Evolutionary conservation across 2,797 vertebrate species (phyloP), one percentile per base, ranked within the genome.

Genomic region (Xerus rutilus): DNA sequence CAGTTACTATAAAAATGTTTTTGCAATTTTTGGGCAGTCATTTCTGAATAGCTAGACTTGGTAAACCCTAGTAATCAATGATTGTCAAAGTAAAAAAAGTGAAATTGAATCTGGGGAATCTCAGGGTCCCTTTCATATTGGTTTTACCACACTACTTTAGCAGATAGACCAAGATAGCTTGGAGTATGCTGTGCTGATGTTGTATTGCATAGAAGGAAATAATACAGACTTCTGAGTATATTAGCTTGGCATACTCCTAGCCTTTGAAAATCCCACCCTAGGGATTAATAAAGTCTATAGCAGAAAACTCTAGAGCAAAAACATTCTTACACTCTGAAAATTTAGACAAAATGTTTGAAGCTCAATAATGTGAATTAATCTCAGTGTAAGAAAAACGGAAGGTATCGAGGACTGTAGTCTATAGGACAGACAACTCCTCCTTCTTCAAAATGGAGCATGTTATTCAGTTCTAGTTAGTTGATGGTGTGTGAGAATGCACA

Each of bases 31-130:
- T 96, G 95, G 92, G 87, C 92, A 92, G 90, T 82, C 57, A 96
- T 90, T 96, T 96, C 89, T 90, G 86, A 85, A 91, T 3, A 94
- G 85, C 86, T 89, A 84, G 78, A 95, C 87, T 72, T 95, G 49
- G 95, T 95, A 86, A 97, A 93, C 93, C 49, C 72, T 96, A 76
- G 57, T 87, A 93, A 86, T 32, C 52, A 23, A 32, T 28, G 14
- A 73, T 84, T 96, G 94, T 89, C 92, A 93, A 96, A 96, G 78
- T 47, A 73, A 91, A 79, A 91, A 91, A 94, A 43, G 1, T 85
- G 11, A 86, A 95, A 89, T 25, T 49, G 47, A 74, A 62, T 88
- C 62, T 89, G 54, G 52, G 67, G 64, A 28, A 49, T 65, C 49
- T 88, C 43, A 30, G 21, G 74, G 13, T 70, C 43, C 32, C 15